Evolutionary conservation across 2,797 vertebrate species (phyloP), one percentile per base, ranked within the genome.

Genomic region (Esox masquinongy): DNA sequence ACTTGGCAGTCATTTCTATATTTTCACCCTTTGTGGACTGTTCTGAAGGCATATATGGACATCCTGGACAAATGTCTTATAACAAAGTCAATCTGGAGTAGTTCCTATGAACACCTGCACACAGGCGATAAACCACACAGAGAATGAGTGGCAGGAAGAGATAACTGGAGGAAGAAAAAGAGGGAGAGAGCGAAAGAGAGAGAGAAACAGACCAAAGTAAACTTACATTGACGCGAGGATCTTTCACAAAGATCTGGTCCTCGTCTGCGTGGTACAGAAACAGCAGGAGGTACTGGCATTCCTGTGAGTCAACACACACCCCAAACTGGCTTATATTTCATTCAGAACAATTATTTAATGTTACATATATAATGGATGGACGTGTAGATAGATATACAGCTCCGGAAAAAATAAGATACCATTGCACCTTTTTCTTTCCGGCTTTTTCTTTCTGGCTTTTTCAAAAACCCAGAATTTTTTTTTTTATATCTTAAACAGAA

Each of bases 281-380:
- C 75, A 92, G 74, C 69, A 91, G 75, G 63, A 92, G 89, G 68
- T 89, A 87, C 50, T 90, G 85, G 76, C 91, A 92, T 49, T 80
- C 59, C 84, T 86, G 68, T 34, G 3, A 70, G 72, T 9, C 16
- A 74, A 66, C 24, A 74, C 12, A 74, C 31, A 50, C 24, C 22
- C 6, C 11, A 14, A 64, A 8, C n/a, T 22, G 8, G 61, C 9
- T 29, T 14, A 64, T 9, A 29, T 29, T 64, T 64, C 1, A 64
- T 64, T 16, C 24, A n/a, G 53, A 11, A 59, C 9, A n/a, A 11
- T 11, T n/a, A 59, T 59, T 59, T 59, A 8, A n/a, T 59, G 53
- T 59, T 9, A 59, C n/a, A n/a, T 59, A 7, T 22, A 31, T 26
- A 66, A 29, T 14, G 49, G 4, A 72, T 49, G 56, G 16, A 34